phyloP scores from a whole-genome alignment of 2,888 invertebrate species.

The Kryphioiulus occultus region DNA sequence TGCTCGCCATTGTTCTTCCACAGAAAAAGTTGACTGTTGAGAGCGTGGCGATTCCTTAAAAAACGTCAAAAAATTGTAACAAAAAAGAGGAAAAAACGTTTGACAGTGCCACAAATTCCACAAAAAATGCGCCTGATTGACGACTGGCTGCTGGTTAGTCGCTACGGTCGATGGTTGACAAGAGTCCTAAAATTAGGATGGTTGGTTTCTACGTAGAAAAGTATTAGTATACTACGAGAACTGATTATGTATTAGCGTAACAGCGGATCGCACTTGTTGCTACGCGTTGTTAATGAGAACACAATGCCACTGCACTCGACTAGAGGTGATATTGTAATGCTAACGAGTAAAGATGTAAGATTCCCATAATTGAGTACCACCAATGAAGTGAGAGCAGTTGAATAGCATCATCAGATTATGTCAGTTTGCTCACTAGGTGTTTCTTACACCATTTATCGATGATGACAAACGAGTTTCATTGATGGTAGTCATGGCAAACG shows the following conservation, averaged over 20 bases:
- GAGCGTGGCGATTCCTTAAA: constrained; percentile 13
- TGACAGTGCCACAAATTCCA: constrained; percentile 33
- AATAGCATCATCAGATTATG: not conserved
- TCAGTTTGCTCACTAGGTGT: not conserved
- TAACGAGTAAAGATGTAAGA: not conserved
- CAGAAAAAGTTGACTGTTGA: constrained; percentile 46
- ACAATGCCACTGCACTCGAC: not conserved
- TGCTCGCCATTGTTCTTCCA: constrained; percentile 29
- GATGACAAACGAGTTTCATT: not conserved
- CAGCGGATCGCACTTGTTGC: constrained; percentile 3
- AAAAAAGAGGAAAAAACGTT: constrained; percentile 31
- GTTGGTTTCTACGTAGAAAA: constrained; percentile 40
- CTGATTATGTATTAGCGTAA: constrained; percentile 1
- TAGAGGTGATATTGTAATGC: not conserved
- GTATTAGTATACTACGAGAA: constrained; percentile 37
- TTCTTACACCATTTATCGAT: not conserved
- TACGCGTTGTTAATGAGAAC: constrained; percentile 12
- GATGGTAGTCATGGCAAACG: constrained; percentile 3
- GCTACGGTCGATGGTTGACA: constrained; percentile 29
- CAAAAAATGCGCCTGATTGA: constrained; percentile 29
- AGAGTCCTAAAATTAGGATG: constrained; percentile 30
- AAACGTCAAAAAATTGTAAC: constrained; percentile 43
- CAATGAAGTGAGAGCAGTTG: not conserved
- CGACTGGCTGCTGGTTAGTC: constrained; percentile 43
- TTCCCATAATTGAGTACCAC: constrained; percentile 9